Percentiles rank a stretch among this genome's conserved stretches.
These are phyloP conservation scores for Octomys mimax DNA, from an alignment of 2,797 vertebrate species.

Conservation along the genomic window DNA sequence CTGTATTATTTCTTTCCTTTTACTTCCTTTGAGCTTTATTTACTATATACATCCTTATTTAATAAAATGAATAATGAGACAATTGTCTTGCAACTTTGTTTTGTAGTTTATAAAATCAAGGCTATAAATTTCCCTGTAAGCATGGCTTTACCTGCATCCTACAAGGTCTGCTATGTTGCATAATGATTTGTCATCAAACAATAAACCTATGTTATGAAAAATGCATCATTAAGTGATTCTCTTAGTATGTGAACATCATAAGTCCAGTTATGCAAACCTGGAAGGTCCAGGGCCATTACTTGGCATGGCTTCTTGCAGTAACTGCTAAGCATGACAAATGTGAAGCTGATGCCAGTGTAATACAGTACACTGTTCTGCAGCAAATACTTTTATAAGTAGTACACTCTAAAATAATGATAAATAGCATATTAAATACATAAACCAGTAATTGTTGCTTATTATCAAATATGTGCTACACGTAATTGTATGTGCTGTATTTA, in stretches of 20 bases:
- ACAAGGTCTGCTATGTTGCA: constrained; percentile 19
- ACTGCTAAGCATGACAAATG: background rate
- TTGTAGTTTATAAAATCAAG: constrained; percentile 22
- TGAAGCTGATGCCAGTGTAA: background rate
- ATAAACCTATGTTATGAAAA: background rate
- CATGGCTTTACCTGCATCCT: constrained; percentile 7
- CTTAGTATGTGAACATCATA: background rate
- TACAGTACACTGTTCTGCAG: background rate
- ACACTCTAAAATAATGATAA: background rate
- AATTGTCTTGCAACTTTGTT: constrained; percentile 24
- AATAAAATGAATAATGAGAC: constrained; percentile 23
- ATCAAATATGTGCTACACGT: background rate
- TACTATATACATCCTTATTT: constrained; percentile 16
- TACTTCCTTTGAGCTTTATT: constrained; percentile 45
- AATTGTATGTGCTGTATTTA: background rate
- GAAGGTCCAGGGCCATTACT: background rate
- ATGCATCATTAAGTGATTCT: background rate
- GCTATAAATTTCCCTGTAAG: constrained; percentile 38
- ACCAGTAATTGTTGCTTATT: background rate
- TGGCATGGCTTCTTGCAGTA: background rate
- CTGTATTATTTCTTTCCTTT: constrained; percentile 51
- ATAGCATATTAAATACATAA: background rate
- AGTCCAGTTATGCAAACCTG: background rate
- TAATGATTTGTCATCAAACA: background rate
- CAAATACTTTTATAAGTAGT: background rate